phyloP scores from a whole-genome alignment of 2,113 vertebrate genomes.

The Gnathonemus longibarbis region DNA sequence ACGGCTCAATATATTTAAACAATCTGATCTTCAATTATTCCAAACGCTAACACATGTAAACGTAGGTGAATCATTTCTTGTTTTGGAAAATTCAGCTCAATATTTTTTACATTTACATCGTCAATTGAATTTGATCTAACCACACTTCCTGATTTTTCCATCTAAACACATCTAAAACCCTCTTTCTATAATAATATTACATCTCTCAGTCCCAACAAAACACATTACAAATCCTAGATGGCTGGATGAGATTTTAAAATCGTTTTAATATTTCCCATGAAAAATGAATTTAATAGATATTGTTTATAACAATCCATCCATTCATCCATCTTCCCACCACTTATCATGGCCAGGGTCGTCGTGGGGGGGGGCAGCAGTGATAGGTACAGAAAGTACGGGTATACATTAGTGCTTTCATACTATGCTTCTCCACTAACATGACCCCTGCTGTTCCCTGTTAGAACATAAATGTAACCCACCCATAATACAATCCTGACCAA shows the following conservation, averaged over 20 bases:
- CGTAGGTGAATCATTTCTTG: background rate
- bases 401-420: background rate
- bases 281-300: background rate
- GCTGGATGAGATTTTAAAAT: background rate
- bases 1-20: background rate
- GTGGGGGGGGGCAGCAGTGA: background rate
- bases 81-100: background rate
- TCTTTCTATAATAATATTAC: background rate
- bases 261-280: background rate
- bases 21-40: background rate
- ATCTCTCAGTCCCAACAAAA: background rate
- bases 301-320: background rate
- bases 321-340: background rate
- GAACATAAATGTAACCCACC: background rate
- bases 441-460: background rate
- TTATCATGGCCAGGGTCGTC: background rate
- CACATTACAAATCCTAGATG: background rate
- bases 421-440: background rate
- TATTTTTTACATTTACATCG: background rate
- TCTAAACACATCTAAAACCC: background rate
- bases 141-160: background rate
- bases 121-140: background rate
- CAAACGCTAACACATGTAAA: background rate
- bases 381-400: background rate
- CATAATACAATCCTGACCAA: background rate